Base-by-base conservation (phyloP, 2,113 vertebrate species). In the Ctenomys sociabilis region DNA sequence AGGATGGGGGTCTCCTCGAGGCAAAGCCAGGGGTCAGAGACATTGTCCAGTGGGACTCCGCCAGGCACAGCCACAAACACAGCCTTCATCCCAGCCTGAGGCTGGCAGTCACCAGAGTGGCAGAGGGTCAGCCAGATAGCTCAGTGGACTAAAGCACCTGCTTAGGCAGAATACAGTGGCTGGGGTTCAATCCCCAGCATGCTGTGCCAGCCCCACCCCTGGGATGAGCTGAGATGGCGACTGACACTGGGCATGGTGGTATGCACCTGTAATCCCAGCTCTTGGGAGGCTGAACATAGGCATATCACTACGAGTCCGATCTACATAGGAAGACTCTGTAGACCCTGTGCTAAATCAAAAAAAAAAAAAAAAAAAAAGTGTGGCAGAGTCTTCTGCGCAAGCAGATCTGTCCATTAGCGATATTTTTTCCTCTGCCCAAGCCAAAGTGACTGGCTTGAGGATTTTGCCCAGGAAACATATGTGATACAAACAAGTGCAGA, bases 31-130 rank as follows among this genome's bases (percentile, higher is more conserved):
- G 92, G 45, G 83, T 96, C 96, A 97, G 94, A 93, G 0, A 96
- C 91, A 91, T 95, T 96, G 83, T 5, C 97, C 90, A 95, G 94
- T 45, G 54, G 93, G 95, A 92, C 28, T 98, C 98, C 16, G 61
- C 92, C 90, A 96, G 12, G 96, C 97, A 88, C 45, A 94, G 89
- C 94, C 93, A 96, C 70, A 88, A 97, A 91, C 54, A 93, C 78
- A 95, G 87, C 92, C 95, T 96, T 95, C 96, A 88, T 84, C 87
- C 94, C 95, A 78, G 24, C 94, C 90, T 59, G 6, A 78, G 68
- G 57, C 75, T 89, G 0, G 80, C 92, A 94, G 95, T 90, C 83
- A 14, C 0, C 26, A 96, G 96, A 96, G 14, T n/a, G 80, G n/a
- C 63, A 93, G 22, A 84, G 28, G 54, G 54, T 17, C 54, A 5